These are phyloP conservation scores for Liparis tanakae DNA, from an alignment of 2,797 vertebrate species.

Conservation along the genomic window DNA sequence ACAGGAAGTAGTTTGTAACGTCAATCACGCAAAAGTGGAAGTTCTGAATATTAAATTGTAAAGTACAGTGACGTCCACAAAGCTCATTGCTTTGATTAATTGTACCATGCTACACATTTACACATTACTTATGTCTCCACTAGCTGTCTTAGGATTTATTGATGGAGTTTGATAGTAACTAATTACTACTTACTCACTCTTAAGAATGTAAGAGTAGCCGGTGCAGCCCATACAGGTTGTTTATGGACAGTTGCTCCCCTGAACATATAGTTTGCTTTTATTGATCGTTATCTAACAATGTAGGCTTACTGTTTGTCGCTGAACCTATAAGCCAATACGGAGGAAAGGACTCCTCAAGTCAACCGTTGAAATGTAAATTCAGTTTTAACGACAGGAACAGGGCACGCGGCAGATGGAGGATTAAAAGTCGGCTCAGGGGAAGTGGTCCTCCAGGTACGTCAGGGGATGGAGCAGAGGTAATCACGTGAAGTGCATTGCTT, in stretches of 20 bases:
- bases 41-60: neutral
- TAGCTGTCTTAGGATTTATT: no score
- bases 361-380: constrained; percentile 29
- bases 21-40: neutral
- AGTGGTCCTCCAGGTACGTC: constrained; percentile 38
- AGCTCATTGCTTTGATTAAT: neutral
- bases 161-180: neutral
- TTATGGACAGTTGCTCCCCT: neutral
- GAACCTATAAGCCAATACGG: neutral
- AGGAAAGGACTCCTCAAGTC: constrained; percentile 21
- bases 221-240: neutral
- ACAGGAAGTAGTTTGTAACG: neutral
- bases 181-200: no score
- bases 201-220: neutral
- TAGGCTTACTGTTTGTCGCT: neutral
- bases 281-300: neutral
- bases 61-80: neutral
- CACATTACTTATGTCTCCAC: neutral
- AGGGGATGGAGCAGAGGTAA: constrained; percentile 18
- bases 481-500: constrained; percentile 9
- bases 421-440: constrained; percentile 52
- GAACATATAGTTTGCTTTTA: neutral
- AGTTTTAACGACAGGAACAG: constrained; percentile 40
- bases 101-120: neutral
- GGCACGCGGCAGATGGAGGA: constrained; percentile 60